A percentile compares a stretch with the other conserved stretches of the same genome.
phyloP scores from a whole-genome alignment of 2,113 vertebrate species.

The Podocnemis expansa region DNA sequence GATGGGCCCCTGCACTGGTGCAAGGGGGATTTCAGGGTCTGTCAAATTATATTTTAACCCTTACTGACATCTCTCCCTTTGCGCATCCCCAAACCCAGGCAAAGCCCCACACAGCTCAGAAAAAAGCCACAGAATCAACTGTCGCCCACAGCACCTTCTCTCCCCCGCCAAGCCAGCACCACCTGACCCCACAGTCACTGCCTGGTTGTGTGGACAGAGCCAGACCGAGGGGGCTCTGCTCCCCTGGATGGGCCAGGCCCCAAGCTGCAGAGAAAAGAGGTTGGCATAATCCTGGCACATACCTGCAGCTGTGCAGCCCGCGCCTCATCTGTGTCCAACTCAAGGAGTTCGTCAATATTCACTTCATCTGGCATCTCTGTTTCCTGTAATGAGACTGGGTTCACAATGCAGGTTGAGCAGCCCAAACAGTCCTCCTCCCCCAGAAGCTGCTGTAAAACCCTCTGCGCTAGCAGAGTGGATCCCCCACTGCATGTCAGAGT shows the following conservation, averaged over 20 bases:
- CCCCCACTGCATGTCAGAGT: too few species aligned
- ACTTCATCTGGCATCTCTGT: conserved; percentile 87
- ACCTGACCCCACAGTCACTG: background rate
- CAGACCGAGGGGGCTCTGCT: background rate
- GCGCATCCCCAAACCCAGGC: too few species aligned
- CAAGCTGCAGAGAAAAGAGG: background rate
- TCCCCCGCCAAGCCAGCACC: too few species aligned
- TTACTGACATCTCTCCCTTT: too few species aligned
- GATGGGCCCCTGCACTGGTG: too few species aligned
- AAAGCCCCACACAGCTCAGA: background rate
- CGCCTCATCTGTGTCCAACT: conserved; percentile 81
- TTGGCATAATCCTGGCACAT: background rate
- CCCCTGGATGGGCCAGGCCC: background rate
- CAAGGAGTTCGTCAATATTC: conserved; percentile 87
- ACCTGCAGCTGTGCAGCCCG: conserved; percentile 82
- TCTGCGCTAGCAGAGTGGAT: too few species aligned
- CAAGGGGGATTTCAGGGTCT: too few species aligned
- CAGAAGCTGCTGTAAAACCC: background rate
- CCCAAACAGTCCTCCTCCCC: background rate
- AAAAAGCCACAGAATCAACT: background rate
- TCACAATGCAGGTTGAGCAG: background rate
- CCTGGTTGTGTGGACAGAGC: background rate
- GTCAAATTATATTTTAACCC: too few species aligned
- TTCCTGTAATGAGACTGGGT: conserved; percentile 67
- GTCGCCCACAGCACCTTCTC: too few species aligned